Evolutionary conservation across 2,797 vertebrate species (phyloP).

Genomic region (Bryconaethiops microstoma): DNA sequence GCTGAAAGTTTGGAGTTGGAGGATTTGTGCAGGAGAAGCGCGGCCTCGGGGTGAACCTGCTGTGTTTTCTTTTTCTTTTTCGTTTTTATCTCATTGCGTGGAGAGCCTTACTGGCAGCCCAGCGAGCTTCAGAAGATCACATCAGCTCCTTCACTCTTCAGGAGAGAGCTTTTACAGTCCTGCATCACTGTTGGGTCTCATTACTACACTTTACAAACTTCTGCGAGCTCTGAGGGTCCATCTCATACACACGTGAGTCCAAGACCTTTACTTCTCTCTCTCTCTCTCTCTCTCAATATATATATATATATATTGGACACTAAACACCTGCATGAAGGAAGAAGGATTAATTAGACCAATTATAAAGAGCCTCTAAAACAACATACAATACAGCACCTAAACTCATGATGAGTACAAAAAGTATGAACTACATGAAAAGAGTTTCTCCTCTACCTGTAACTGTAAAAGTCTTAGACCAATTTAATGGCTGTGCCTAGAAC

Average conservation of each 20-base stretch:
- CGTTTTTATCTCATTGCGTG: not conserved
- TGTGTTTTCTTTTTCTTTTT: too few species aligned
- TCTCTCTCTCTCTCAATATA: too few species aligned
- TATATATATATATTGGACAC: too few species aligned
- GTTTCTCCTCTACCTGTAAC: too few species aligned
- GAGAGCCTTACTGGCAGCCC: not conserved
- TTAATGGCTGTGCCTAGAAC: too few species aligned
- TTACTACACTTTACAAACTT: not conserved
- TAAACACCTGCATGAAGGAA: not conserved
- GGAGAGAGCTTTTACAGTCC: too few species aligned
- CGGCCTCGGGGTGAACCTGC: not conserved
- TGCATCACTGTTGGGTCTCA: not conserved
- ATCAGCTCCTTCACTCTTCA: not conserved
- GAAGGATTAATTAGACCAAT: not conserved
- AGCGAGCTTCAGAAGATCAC: not conserved
- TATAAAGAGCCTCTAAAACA: not conserved
- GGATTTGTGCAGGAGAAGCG: not conserved
- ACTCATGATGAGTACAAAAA: too few species aligned
- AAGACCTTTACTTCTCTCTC: too few species aligned
- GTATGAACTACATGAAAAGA: too few species aligned
- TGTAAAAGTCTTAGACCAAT: too few species aligned
- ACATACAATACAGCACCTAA: too few species aligned
- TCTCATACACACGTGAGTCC: constrained; percentile 17
- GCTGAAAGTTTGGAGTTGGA: too few species aligned
- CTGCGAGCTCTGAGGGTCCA: not conserved